Evolutionary conservation across 2,797 vertebrate genomes (phyloP).

Genomic region (Lycodopsis pacificus): DNA sequence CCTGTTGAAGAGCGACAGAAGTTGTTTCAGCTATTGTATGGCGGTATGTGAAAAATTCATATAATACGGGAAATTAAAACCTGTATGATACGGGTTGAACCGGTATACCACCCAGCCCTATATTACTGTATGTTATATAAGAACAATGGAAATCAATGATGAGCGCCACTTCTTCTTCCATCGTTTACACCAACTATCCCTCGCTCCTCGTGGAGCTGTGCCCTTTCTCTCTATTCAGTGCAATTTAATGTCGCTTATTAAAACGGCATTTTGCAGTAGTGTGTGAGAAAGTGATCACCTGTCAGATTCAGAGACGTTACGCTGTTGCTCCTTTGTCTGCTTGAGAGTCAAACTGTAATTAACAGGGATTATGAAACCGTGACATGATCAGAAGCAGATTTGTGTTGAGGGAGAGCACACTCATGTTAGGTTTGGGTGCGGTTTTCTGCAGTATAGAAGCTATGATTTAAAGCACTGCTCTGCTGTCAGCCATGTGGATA

Average conservation of each 20-base stretch:
- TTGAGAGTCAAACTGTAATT: constrained; percentile 46
- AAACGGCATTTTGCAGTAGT: not conserved
- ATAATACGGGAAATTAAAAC: no score
- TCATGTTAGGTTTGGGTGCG: constrained; percentile 38
- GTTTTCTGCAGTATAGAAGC: constrained; percentile 37
- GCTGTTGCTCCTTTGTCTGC: constrained; percentile 25
- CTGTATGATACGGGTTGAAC: no score
- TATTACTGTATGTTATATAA: no score
- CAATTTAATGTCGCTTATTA: not conserved
- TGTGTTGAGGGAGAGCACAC: constrained; percentile 23
- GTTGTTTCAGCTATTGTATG: no score
- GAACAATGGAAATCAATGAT: constrained; percentile 14
- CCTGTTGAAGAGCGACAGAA: no score
- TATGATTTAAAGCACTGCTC: constrained; percentile 42
- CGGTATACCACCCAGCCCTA: no score
- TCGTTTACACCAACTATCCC: constrained; percentile 20
- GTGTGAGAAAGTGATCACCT: constrained; percentile 40
- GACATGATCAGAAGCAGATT: constrained; percentile 55
- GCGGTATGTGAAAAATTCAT: no score
- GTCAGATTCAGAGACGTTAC: constrained; percentile 43
- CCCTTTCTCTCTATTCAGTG: not conserved
- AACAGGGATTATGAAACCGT: constrained; percentile 48
- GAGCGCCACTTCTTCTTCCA: constrained; percentile 48
- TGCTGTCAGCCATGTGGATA: constrained; percentile 34
- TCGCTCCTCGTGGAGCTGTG: not conserved